These are phyloP conservation scores for Tinamus major DNA, from an alignment of 2,797 vertebrate species.

Conservation along the genomic window DNA sequence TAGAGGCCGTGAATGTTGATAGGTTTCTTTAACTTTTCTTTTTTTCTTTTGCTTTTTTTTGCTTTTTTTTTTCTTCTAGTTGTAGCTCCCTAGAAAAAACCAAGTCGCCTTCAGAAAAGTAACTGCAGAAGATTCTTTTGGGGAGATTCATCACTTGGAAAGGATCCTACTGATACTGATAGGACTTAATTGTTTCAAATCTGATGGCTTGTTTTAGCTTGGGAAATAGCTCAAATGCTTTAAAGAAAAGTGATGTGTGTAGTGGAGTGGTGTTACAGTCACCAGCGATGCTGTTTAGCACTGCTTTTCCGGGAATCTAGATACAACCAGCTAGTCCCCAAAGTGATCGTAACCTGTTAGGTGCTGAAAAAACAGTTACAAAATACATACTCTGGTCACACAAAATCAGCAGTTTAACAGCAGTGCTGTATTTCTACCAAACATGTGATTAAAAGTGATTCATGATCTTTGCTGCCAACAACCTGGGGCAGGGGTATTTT, in stretches of 20 bases:
- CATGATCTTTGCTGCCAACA: neutral
- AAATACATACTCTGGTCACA: accelerated
- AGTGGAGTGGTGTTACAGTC: too few species aligned
- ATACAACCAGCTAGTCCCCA: accelerated
- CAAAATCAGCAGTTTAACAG: neutral
- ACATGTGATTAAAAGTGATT: neutral
- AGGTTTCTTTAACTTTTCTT: neutral
- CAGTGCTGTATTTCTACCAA: neutral
- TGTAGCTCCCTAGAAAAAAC: neutral
- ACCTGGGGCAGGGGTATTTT: neutral
- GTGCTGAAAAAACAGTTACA: neutral
- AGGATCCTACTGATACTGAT: neutral
- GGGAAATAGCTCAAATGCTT: accelerated
- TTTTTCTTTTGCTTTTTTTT: neutral
- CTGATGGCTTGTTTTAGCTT: neutral
- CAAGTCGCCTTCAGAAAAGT: neutral
- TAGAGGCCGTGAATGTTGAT: neutral
- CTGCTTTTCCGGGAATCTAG: neutral
- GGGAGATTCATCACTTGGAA: neutral
- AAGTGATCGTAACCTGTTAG: neutral
- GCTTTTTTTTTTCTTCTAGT: neutral
- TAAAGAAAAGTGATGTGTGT: accelerated
- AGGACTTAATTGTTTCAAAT: neutral
- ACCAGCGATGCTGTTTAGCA: neutral
- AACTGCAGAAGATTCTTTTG: neutral